These are phyloP conservation scores for Acanthosoma haemorrhoidale DNA, from an alignment of 2,888 invertebrate genomes.

Conservation along the genomic window DNA sequence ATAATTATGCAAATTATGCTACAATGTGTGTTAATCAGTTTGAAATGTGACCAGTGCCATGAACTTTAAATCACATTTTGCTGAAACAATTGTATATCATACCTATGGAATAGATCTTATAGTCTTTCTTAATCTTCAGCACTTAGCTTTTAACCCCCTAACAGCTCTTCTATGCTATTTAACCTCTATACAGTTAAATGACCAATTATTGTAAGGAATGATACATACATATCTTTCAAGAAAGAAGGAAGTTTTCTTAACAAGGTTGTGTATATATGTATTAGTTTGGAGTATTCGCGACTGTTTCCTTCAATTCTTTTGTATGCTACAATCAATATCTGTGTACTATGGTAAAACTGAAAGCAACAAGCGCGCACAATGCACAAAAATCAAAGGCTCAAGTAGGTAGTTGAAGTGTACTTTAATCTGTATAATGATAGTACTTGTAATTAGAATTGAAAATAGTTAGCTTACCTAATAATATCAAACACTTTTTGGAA, in stretches of 20 bases:
- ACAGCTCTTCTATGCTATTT: background rate
- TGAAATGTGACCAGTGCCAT: background rate
- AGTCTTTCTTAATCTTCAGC: background rate
- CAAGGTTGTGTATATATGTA: background rate
- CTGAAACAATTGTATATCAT: background rate
- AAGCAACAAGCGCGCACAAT: constrained; percentile 14
- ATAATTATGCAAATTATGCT: background rate
- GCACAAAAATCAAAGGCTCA: constrained; percentile 10
- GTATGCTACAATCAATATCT: constrained; percentile 1
- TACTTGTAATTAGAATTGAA: background rate
- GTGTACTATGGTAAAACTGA: background rate
- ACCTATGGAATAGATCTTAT: background rate
- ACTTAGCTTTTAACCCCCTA: constrained; percentile 11
- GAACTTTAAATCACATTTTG: background rate
- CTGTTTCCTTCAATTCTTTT: background rate
- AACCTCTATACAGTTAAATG: background rate
- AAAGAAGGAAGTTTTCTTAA: background rate
- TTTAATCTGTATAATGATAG: background rate
- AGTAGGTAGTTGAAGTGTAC: background rate
- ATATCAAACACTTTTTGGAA: background rate
- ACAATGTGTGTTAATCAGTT: background rate
- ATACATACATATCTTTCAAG: constrained; percentile 8
- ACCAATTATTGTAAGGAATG: constrained; percentile 12
- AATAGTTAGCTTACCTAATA: background rate
- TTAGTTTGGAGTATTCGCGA: background rate